Evolutionary conservation across 2,797 vertebrate genomes (phyloP), one percentile per base, ranked within the genome.

Genomic region (Scyliorhinus canicula): DNA sequence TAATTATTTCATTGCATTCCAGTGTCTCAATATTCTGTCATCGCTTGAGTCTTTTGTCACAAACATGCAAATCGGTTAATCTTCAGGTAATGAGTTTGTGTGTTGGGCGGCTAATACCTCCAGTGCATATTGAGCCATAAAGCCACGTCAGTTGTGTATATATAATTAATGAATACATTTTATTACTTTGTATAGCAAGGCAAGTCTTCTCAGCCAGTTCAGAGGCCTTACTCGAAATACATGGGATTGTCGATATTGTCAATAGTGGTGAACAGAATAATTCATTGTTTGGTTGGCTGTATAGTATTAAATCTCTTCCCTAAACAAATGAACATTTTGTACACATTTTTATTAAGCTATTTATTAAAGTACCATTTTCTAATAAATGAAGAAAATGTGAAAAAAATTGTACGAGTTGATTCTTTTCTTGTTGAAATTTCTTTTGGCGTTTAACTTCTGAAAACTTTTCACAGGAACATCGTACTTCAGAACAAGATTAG

Each of bases 321-420:
- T 74, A 55, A 94, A n/a, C 67, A 94, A 74, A 94, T 74, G 67
- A 94, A 94, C 93, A 71, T 94, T 94, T 94, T 94, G 93, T 94
- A 94, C 28, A 94, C 93, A 94, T 74, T 94, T 74, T 94, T 94
- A 94, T 94, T 94, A 69, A 94, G 67, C 93, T 94, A 94, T 94
- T 94, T 94, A 94, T 94, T 74, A 55, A 94, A 55, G 50, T 71
- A 74, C 47, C 93, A 94, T 94, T 94, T 94, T 74, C 67, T 94
- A 94, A 94, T 94, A 94, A 94, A 94, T 74, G 31, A 94, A 40
- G 91, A 93, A 50, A 93, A 74, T 55, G 67, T 52, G 16, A 74
- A 74, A 94, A 55, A 55, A 35, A 55, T 94, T 1, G 9, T n/a
- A 24, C 1, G 63, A 69, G 57, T 69, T 74, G 67, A 16, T 47